phyloP scores from a whole-genome alignment of 2,888 invertebrate genomes.

The Ochropacha duplaris region DNA sequence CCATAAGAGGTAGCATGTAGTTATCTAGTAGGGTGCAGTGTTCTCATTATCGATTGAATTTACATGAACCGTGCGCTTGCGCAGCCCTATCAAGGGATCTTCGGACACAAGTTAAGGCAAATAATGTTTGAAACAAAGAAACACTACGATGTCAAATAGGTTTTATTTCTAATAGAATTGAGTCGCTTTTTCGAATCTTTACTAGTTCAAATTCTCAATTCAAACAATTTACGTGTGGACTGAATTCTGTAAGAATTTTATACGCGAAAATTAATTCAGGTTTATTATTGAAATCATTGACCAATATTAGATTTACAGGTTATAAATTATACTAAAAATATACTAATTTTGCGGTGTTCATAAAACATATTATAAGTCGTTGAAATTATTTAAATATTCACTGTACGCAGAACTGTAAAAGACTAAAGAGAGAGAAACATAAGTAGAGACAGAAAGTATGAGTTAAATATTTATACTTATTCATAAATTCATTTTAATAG shows the following conservation, averaged over 20 bases:
- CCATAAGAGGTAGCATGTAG: conserved; percentile 1
- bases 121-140: conserved; percentile 7
- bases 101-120: conserved; percentile 22
- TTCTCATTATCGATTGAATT: conserved; percentile 51
- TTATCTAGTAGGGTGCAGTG: conserved; percentile 7
- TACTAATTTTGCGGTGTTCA: too few relatives aligned
- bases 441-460: too few relatives aligned
- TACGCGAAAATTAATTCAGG: too few relatives aligned
- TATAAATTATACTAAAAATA: too few relatives aligned
- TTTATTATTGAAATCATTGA: too few relatives aligned
- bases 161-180: not conserved
- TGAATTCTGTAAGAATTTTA: not conserved
- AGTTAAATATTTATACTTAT: too few relatives aligned
- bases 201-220: not conserved
- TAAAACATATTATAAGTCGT: too few relatives aligned
- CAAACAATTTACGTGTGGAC: not conserved
- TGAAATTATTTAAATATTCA: too few relatives aligned
- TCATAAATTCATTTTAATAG: too few relatives aligned
- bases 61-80: conserved; percentile 48
- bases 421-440: too few relatives aligned
- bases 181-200: not conserved
- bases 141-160: conserved; percentile 1
- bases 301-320: too few relatives aligned
- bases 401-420: too few relatives aligned
- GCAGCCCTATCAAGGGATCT: conserved; percentile 31